Evolutionary conservation across 2,888 invertebrate species (phyloP), one percentile per base, ranked within the genome.

Genomic region (Tribolium freemani): DNA sequence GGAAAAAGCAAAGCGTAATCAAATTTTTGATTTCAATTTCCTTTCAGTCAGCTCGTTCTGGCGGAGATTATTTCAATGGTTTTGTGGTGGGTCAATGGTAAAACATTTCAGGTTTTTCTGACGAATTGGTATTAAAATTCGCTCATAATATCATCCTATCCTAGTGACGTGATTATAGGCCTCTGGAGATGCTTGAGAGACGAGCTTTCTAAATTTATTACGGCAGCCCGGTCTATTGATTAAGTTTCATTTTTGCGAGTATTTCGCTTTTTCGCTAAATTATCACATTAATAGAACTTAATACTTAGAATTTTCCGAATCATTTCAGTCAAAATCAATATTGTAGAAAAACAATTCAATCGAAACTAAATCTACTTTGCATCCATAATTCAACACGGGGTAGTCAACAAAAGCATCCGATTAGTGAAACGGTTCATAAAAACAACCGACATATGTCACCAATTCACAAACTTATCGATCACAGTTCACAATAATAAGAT

Each of bases 161-260:
- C 58, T 44, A 44, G 45, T 45, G 58, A 58, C 21, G 45, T 58
- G 58, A 45, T 45, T 58, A 58, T 58, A 58, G 9, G 58, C 58
- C 58, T 58, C 58, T 16, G 31, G 45, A 16, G 58, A 45, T 58
- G 13, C 44, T 58, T 58, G 45, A 45, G 44, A 57, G 38, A 45
- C 58, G 58, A 58, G 58, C 58, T 58, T 58, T 44, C 58, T 58
- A 58, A 58, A 58, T 58, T 58, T 58, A 58, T 58, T 58, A 58
- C 16, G 45, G 58, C 44, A 58, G 11, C 58, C 45, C 58, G 9
- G 44, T 16, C 20, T 58, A 58, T 45, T 58, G 58, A 58, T 58
- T 58, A 58, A 44, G 58, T 21, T 58, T 58, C 45, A 57, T 58
- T 58, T 58, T 58, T 31, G 38, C 31, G 13, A 56, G 56, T 10